Evolutionary conservation across 64 coral and sea anemone species (phyloP).

Genomic region (Dendrophyllia cribrosa): DNA sequence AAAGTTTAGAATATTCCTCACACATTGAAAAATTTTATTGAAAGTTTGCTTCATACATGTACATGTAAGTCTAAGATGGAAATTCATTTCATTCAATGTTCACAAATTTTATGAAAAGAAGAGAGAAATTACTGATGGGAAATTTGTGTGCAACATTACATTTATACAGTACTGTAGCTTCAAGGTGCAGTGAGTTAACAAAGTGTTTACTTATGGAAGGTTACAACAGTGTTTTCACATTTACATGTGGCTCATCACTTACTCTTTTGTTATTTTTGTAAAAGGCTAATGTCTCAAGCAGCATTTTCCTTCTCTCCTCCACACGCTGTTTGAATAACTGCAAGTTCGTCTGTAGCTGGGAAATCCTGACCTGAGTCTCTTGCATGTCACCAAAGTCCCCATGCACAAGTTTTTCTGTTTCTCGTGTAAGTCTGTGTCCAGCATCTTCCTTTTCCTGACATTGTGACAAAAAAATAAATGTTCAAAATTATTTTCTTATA

Average conservation of each 20-base stretch:
- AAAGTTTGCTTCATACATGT: too few relatives aligned
- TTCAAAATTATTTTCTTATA: not conserved
- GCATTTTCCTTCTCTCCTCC: conserved; percentile 76
- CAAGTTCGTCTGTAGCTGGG: conserved; percentile 77
- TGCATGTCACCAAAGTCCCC: conserved; percentile 70
- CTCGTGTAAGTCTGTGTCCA: conserved; percentile 69
- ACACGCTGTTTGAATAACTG: conserved; percentile 71
- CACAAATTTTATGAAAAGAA: too few relatives aligned
- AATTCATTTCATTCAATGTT: too few relatives aligned
- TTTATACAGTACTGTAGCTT: too few relatives aligned
- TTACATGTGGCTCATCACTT: not conserved
- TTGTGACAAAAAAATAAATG: not conserved
- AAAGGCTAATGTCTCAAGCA: conserved; percentile 81
- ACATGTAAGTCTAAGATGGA: too few relatives aligned
- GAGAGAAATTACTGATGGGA: too few relatives aligned
- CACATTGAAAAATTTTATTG: too few relatives aligned
- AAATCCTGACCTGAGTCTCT: conserved; percentile 61
- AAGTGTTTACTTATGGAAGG: too few relatives aligned
- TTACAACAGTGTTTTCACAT: too few relatives aligned
- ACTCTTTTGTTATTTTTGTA: conserved; percentile 82
- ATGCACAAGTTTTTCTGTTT: conserved; percentile 89
- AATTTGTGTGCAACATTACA: too few relatives aligned
- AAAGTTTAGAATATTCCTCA: too few relatives aligned
- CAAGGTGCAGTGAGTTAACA: too few relatives aligned
- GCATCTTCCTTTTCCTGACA: conserved; percentile 87